Conservation (phyloP, 2,888 invertebrate species). For the Heliconius ethilla region DNA sequence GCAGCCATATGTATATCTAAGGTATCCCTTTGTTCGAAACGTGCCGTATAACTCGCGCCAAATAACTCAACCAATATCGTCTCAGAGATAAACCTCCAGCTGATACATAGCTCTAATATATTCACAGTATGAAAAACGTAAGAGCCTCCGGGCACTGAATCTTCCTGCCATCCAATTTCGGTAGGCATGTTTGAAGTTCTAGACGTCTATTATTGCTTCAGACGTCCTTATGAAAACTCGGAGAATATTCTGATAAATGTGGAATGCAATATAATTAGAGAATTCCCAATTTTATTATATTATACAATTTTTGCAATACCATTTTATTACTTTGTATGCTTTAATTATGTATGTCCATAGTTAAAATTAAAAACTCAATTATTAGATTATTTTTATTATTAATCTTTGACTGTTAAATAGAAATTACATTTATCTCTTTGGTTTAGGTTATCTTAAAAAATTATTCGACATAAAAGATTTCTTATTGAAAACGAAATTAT, state of each 20-base stretch:
- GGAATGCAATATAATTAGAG: background rate
- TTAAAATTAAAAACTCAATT: too few species aligned
- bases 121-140: constrained; percentile 59
- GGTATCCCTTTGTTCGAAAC: constrained; percentile 23
- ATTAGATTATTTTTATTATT: too few species aligned
- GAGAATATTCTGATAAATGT: background rate
- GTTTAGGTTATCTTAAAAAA: background rate
- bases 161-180: constrained; percentile 46
- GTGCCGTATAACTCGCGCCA: constrained; percentile 21
- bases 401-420: too few species aligned
- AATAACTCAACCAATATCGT: constrained; percentile 42
- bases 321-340: too few species aligned
- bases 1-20: constrained; percentile 23
- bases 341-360: too few species aligned
- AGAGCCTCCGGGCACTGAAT: constrained; percentile 52
- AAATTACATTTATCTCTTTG: background rate
- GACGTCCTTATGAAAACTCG: constrained; percentile 1
- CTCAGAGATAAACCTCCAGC: constrained; percentile 42
- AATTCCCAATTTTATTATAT: background rate
- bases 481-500: background rate
- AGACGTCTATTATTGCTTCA: constrained; percentile 40
- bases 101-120: constrained; percentile 56
- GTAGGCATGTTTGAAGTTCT: constrained; percentile 38
- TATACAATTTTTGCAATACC: too few species aligned
- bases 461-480: background rate